Percentiles rank a stretch among this genome's conserved stretches.
Conservation (phyloP, 2,888 invertebrate genomes). For the Spisula solida region DNA sequence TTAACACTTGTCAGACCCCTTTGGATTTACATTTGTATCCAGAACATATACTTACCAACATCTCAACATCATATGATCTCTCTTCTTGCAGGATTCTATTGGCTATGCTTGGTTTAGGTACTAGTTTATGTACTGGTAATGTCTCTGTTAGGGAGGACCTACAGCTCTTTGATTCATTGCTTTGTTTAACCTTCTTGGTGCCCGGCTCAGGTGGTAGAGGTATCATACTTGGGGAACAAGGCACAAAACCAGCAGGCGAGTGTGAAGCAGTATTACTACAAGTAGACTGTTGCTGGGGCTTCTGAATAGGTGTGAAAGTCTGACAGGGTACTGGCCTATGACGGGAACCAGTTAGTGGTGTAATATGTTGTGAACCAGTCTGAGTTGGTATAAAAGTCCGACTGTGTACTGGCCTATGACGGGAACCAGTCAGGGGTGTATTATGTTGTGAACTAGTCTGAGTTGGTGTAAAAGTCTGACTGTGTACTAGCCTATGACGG, state of each 20-base stretch:
- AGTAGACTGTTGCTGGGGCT: background rate
- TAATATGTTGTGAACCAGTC: background rate
- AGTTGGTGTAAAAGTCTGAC: background rate
- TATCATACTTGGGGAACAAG: background rate
- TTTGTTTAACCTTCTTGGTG: background rate
- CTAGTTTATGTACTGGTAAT: background rate
- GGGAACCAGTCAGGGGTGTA: no score
- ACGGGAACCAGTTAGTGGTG: no score
- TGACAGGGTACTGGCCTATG: no score
- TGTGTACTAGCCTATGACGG: background rate
- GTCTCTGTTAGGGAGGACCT: background rate
- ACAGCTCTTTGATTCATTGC: background rate
- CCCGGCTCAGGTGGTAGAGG: background rate
- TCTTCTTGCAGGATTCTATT: slow-evolving; percentile 54
- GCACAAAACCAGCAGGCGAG: background rate
- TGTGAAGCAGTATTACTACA: background rate
- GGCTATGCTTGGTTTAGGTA: slow-evolving; percentile 35
- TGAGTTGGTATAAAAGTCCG: background rate
- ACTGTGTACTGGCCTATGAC: no score
- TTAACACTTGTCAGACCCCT: no score
- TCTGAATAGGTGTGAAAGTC: background rate
- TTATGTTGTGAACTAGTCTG: no score
- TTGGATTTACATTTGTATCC: no score
- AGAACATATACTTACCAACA: slow-evolving; percentile 41
- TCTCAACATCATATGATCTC: slow-evolving; percentile 40